Conservation (phyloP, 1,140 invertebrate genomes). For the Diorhabda sublineata region DNA sequence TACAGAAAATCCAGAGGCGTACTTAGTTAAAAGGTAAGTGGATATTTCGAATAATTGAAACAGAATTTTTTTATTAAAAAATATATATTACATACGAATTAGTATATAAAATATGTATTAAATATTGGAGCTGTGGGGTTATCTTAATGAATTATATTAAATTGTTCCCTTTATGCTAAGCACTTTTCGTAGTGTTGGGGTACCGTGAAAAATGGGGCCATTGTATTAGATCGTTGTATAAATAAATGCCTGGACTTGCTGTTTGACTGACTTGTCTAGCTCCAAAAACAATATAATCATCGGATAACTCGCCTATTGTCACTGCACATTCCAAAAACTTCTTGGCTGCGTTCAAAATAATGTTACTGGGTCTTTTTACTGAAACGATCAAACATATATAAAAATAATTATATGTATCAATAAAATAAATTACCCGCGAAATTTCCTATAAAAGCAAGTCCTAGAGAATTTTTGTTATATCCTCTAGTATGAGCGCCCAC, state of each 20-base stretch:
- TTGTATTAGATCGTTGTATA: slow-evolving; percentile 52
- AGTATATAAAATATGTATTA: too few species aligned
- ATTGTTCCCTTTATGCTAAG: too few species aligned
- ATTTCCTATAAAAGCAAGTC: slow-evolving; percentile 56
- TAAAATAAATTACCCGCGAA: slow-evolving; percentile 40
- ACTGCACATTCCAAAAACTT: slow-evolving; percentile 61
- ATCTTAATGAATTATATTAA: too few species aligned
- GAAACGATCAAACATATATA: slow-evolving; percentile 28
- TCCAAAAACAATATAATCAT: slow-evolving; percentile 58
- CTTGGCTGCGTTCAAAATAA: slow-evolving; percentile 56
- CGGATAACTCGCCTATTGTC: slow-evolving; percentile 51
- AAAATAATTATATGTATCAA: slow-evolving; percentile 19
- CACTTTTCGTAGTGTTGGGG: slow-evolving; percentile 1
- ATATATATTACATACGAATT: too few species aligned
- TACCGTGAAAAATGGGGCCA: slow-evolving; percentile 41
- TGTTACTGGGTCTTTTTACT: slow-evolving; percentile 55
- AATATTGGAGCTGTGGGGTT: too few species aligned
- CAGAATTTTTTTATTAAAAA: too few species aligned
- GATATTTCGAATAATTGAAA: too few species aligned
- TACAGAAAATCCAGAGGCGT: too few species aligned
- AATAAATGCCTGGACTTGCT: slow-evolving; percentile 58
- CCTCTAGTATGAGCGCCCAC: slow-evolving; percentile 66
- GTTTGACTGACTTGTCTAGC: slow-evolving; percentile 58
- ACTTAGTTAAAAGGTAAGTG: too few species aligned
- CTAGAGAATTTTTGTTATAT: slow-evolving; percentile 58